Conservation (phyloP, 2,888 invertebrate genomes). For the Tipula unca region DNA sequence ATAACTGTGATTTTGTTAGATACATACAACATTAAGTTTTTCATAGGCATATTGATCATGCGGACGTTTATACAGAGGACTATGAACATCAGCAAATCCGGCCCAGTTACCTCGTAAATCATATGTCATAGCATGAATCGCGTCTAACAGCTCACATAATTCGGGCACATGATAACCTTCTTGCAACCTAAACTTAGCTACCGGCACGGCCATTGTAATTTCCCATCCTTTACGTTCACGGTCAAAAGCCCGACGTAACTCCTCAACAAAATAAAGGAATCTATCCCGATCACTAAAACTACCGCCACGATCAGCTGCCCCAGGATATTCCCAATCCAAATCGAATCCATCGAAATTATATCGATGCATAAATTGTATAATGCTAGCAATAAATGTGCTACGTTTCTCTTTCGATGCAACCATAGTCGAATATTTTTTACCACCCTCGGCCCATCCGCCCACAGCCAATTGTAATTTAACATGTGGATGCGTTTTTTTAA, state of each 20-base stretch:
- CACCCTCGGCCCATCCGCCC: slow-evolving; percentile 88
- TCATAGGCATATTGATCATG: slow-evolving; percentile 87
- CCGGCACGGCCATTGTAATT: slow-evolving; percentile 81
- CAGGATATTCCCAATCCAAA: slow-evolving; percentile 87
- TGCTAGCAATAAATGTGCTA: slow-evolving; percentile 62
- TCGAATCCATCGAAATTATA: slow-evolving; percentile 81
- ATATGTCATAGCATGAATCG: slow-evolving; percentile 80
- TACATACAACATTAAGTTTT: slow-evolving; percentile 79
- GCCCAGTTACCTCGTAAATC: slow-evolving; percentile 85
- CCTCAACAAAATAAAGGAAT: slow-evolving; percentile 75
- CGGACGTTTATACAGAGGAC: slow-evolving; percentile 74
- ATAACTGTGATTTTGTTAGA: neutral
- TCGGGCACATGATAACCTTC: slow-evolving; percentile 89
- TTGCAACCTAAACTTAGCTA: slow-evolving; percentile 76
- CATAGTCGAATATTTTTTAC: slow-evolving; percentile 76
- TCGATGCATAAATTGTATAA: slow-evolving; percentile 65
- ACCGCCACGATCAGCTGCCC: slow-evolving; percentile 78
- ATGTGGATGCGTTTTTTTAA: slow-evolving; percentile 59
- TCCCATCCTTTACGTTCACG: slow-evolving; percentile 70
- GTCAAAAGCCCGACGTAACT: slow-evolving; percentile 69
- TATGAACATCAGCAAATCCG: slow-evolving; percentile 83
- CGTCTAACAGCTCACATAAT: slow-evolving; percentile 72
- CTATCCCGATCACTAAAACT: slow-evolving; percentile 74
- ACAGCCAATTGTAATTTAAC: slow-evolving; percentile 74
- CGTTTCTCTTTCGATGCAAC: slow-evolving; percentile 61